Evolutionary conservation across 2,888 invertebrate genomes (phyloP), one percentile per base, ranked within the genome.

Genomic region (Polydesmus complanatus): DNA sequence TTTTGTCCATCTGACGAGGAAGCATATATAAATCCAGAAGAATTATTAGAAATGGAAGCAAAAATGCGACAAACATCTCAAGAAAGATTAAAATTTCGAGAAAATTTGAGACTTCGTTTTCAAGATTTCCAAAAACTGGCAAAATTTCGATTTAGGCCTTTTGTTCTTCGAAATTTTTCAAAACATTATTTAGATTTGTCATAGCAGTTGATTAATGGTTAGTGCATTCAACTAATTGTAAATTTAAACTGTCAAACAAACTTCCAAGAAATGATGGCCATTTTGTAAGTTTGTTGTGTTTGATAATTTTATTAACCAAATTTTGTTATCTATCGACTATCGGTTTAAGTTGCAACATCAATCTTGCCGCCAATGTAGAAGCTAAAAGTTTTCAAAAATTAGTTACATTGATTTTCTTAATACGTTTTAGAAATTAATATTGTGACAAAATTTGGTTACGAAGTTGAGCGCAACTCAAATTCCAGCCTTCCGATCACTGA

Each of bases 1-100:
- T 83, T 84, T 66, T 85, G 84, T 78, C 83, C 86, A 67, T 84
- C 86, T 71, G 74, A 73, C 55, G 72, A 70, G 47, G 84, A 85
- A 67, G 85, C 83, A 69, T 83, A 84, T 79, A 91, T 92, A 78
- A 88, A 91, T 66, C 83, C 85, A 68, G 91, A 91, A 75, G 92
- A 91, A 74, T 85, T 93, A 66, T 79, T 83, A 76, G 86, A 87
- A 76, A 92, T 90, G 74, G 85, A 87, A 77, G 85, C 85, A 67
- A 85, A 86, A 71, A 80, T 80, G 72, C 81, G 82, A 72, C 84
- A 85, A 73, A 83, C 88, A 69, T 82, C 83, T 64, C 84, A 87
- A 70, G 83, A 88, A 76, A 83, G 92, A 67, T 83, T 85, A 70
- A 84, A 89, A 75, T 77, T 92, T 69, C 80, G 92, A 60, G 84